Evolutionary conservation across 2,888 invertebrate genomes (phyloP).

Genomic region (Polydesmus complanatus): DNA sequence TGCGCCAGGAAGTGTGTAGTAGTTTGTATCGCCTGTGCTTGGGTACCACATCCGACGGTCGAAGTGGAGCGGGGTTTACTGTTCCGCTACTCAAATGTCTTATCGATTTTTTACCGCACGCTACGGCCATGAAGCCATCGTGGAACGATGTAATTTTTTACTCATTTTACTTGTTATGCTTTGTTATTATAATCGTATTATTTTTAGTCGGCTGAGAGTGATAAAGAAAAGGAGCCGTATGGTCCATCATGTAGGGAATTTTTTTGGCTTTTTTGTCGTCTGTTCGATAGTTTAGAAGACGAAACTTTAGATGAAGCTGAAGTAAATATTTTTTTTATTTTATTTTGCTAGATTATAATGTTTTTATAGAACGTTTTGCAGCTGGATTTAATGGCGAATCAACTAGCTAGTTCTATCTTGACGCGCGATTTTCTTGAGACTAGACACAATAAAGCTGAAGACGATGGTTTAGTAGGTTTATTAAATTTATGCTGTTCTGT

Average conservation of each 20-base stretch:
- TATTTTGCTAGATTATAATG: background rate
- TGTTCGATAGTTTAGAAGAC: slow-evolving; percentile 71
- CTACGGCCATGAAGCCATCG: slow-evolving; percentile 66
- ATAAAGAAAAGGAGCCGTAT: slow-evolving; percentile 79
- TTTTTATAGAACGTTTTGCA: slow-evolving; percentile 35
- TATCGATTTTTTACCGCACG: slow-evolving; percentile 63
- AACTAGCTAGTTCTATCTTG: slow-evolving; percentile 58
- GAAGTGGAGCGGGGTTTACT: slow-evolving; percentile 31
- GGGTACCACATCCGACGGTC: slow-evolving; percentile 38
- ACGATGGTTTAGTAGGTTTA: slow-evolving; percentile 79
- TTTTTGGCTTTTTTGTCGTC: slow-evolving; percentile 78
- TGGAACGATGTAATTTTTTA: slow-evolving; percentile 37
- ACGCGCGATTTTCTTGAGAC: slow-evolving; percentile 69
- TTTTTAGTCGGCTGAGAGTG: background rate
- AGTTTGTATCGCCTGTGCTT: slow-evolving; percentile 78
- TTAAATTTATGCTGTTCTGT: slow-evolving; percentile 74
- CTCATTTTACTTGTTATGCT: background rate
- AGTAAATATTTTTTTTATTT: slow-evolving; percentile 5
- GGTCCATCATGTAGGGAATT: slow-evolving; percentile 89
- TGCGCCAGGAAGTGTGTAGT: slow-evolving; percentile 78
- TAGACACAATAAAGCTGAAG: slow-evolving; percentile 64
- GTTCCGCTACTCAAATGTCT: slow-evolving; percentile 69
- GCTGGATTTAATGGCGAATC: slow-evolving; percentile 50
- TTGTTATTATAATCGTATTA: background rate
- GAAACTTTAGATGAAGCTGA: slow-evolving; percentile 49